phyloP scores from a whole-genome alignment of 2,888 invertebrate genomes.

The Agrotis exclamationis region DNA sequence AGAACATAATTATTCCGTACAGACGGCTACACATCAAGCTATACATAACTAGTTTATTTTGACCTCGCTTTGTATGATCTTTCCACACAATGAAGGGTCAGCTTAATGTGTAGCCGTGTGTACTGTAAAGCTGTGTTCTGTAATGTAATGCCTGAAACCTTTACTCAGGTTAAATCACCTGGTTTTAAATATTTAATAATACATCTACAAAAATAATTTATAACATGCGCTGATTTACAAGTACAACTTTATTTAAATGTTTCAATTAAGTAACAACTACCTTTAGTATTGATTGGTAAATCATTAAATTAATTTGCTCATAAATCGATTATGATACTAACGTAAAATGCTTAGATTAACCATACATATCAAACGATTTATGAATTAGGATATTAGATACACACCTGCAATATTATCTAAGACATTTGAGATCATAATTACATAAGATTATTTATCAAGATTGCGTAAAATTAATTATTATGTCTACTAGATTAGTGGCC shows the following conservation, averaged over 20 bases:
- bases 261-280: slow-evolving; percentile 19
- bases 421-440: background rate
- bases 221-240: slow-evolving; percentile 28
- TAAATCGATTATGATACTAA: slow-evolving; percentile 11
- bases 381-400: background rate
- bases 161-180: slow-evolving; percentile 25
- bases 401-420: background rate
- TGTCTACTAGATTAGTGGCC: background rate
- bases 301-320: background rate
- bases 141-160: slow-evolving; percentile 20
- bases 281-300: slow-evolving; percentile 20
- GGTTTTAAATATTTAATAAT: slow-evolving; percentile 29
- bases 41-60: too few relatives aligned
- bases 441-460: background rate
- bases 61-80: too few relatives aligned
- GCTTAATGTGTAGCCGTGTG: too few relatives aligned
- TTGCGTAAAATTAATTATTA: background rate
- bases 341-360: slow-evolving; percentile 9
- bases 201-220: slow-evolving; percentile 11
- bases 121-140: background rate
- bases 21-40: too few relatives aligned
- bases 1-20: background rate
- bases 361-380: background rate
- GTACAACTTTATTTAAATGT: slow-evolving; percentile 48
- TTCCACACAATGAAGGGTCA: too few relatives aligned